phyloP scores from a whole-genome alignment of 2,888 invertebrate genomes.

The Hanleya hanleyi region DNA sequence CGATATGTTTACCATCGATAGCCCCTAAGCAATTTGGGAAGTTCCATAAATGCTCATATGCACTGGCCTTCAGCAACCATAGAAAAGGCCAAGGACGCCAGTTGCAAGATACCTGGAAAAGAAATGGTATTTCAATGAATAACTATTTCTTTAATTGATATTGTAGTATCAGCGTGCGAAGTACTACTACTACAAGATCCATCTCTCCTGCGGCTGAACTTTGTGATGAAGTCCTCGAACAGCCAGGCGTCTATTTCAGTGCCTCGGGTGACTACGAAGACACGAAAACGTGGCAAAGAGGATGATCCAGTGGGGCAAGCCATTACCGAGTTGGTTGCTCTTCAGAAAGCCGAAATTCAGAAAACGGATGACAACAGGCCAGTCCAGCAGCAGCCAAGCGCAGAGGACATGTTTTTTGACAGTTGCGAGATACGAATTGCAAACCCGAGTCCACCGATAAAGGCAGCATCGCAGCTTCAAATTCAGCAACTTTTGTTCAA shows the following conservation, averaged over 20 bases:
- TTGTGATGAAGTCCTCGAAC: no score
- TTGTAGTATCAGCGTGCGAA: no score
- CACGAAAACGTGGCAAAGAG: neutral
- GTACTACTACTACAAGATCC: no score
- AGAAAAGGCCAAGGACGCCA: no score
- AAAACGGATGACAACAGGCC: neutral
- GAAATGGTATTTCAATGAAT: neutral
- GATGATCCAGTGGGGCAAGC: neutral
- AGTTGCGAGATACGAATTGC: neutral
- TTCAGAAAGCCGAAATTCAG: neutral
- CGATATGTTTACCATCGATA: constrained; percentile 22
- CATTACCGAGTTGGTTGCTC: neutral
- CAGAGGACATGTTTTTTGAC: neutral
- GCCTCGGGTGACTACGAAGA: neutral
- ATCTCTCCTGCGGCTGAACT: no score
- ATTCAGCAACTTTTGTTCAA: neutral
- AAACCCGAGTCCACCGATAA: neutral
- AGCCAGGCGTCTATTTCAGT: neutral
- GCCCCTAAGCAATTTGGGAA: constrained; percentile 58
- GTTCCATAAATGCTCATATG: no score
- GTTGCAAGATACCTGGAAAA: neutral
- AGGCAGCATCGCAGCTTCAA: neutral
- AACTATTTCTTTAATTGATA: no score
- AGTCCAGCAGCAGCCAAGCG: neutral
- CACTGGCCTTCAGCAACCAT: no score